Percentiles rank a stretch among this genome's conserved stretches.
Conservation (phyloP, 1,140 invertebrate genomes). For the Wasmannia auropunctata region DNA sequence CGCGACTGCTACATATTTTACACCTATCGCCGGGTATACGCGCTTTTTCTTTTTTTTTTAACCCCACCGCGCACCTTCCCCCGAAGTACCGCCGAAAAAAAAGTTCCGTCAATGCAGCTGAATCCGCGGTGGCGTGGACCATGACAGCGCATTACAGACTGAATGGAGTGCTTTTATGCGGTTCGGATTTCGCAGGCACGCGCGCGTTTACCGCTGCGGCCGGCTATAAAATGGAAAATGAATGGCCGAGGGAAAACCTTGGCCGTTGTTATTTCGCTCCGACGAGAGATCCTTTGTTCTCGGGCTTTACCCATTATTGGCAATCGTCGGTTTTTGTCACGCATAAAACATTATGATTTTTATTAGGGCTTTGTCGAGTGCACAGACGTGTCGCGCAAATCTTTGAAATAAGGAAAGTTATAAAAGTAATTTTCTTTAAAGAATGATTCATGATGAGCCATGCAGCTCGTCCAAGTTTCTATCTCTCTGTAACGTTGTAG, state of each 20-base stretch:
- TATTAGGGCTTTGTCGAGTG: background rate
- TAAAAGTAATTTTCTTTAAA: background rate
- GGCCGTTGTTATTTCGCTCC: slow-evolving; percentile 35
- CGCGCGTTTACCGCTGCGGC: background rate
- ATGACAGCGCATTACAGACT: slow-evolving; percentile 55
- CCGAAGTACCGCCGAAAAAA: slow-evolving; percentile 44
- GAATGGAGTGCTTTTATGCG: slow-evolving; percentile 58
- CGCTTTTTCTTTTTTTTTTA: no score
- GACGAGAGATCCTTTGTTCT: slow-evolving; percentile 18
- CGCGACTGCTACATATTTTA: slow-evolving; percentile 57
- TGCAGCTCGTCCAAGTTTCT: background rate
- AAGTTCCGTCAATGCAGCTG: slow-evolving; percentile 55
- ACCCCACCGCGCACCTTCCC: background rate
- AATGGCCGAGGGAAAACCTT: slow-evolving; percentile 54
- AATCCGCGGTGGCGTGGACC: slow-evolving; percentile 42
- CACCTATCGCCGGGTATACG: slow-evolving; percentile 7
- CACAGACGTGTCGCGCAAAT: background rate
- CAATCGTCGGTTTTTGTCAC: slow-evolving; percentile 28
- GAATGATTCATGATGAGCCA: background rate
- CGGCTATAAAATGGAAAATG: slow-evolving; percentile 50
- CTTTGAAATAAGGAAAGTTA: background rate
- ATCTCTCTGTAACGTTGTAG: background rate
- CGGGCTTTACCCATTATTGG: slow-evolving; percentile 35
- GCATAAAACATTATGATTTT: slow-evolving; percentile 33
- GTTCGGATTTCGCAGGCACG: slow-evolving; percentile 56